phyloP scores from a whole-genome alignment of 2,888 invertebrate genomes.

The Drosophila yooni region DNA sequence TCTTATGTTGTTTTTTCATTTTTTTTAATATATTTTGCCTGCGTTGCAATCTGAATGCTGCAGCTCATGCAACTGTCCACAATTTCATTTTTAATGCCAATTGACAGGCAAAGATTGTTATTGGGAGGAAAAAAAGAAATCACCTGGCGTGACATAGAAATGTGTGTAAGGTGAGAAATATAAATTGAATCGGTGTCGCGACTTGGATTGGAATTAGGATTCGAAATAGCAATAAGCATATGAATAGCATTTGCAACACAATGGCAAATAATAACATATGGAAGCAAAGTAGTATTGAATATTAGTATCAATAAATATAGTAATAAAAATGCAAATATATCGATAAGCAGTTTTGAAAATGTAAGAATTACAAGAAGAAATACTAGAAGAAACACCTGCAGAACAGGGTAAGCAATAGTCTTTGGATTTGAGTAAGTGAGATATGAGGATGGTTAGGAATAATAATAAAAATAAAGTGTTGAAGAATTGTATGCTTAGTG shows the following conservation, averaged over 20 bases:
- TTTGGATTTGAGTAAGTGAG: background rate
- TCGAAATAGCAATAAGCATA: background rate
- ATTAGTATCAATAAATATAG: background rate
- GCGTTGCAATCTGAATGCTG: background rate
- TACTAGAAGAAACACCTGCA: background rate
- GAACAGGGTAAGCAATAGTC: background rate
- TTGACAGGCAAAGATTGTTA: conserved; percentile 2
- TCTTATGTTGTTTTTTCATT: background rate
- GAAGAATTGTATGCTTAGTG: background rate
- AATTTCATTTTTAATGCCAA: conserved; percentile 8
- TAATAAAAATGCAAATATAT: background rate
- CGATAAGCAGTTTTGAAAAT: background rate
- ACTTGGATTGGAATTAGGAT: background rate
- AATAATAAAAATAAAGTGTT: background rate
- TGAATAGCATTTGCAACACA: background rate
- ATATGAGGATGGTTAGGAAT: background rate
- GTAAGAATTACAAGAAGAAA: background rate
- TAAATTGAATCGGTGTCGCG: conserved; percentile 16
- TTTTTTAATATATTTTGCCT: background rate
- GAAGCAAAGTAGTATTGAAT: background rate
- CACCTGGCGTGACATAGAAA: conserved; percentile 27
- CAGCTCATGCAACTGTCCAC: background rate
- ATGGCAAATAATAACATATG: background rate
- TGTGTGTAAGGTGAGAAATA: background rate
- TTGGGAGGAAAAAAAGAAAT: background rate